Conservation (phyloP, 2,888 invertebrate genomes). For the Ectemnius cavifrons region DNA sequence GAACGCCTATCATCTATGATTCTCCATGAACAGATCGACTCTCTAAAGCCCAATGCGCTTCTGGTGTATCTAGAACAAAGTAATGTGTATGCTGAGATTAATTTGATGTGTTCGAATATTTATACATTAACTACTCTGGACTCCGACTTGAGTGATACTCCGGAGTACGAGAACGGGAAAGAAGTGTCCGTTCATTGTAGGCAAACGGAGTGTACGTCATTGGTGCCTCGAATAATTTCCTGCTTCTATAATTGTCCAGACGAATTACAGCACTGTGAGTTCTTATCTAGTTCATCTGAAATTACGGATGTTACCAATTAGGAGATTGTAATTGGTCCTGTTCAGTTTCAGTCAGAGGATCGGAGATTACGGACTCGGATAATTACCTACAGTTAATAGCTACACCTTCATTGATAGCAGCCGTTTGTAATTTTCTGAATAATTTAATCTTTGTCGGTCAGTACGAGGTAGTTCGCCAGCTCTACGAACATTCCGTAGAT, state of each 20-base stretch:
- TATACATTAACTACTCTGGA: constrained; percentile 68
- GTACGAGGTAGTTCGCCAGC: constrained; percentile 73
- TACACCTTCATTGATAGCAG: constrained; percentile 79
- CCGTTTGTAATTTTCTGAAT: constrained; percentile 76
- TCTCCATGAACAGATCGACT: constrained; percentile 61
- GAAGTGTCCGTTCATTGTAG: constrained; percentile 50
- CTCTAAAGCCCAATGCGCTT: constrained; percentile 66
- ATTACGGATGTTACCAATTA: neutral
- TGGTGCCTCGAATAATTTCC: constrained; percentile 65
- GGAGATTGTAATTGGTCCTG: neutral
- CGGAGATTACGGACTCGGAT: constrained; percentile 61
- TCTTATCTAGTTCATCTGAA: neutral
- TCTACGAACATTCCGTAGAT: constrained; percentile 78
- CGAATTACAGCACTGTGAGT: constrained; percentile 66
- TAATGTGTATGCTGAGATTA: constrained; percentile 72
- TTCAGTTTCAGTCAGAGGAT: constrained; percentile 60
- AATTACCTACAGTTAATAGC: constrained; percentile 69
- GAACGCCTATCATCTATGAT: neutral
- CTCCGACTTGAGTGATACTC: constrained; percentile 49
- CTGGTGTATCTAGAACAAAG: constrained; percentile 69
- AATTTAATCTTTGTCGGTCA: constrained; percentile 78
- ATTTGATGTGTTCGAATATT: constrained; percentile 68
- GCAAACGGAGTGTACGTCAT: constrained; percentile 54
- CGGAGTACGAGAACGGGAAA: constrained; percentile 49
- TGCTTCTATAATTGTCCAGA: constrained; percentile 69